phyloP scores from a whole-genome alignment of 2,113 vertebrate genomes.

The Rostratula benghalensis region DNA sequence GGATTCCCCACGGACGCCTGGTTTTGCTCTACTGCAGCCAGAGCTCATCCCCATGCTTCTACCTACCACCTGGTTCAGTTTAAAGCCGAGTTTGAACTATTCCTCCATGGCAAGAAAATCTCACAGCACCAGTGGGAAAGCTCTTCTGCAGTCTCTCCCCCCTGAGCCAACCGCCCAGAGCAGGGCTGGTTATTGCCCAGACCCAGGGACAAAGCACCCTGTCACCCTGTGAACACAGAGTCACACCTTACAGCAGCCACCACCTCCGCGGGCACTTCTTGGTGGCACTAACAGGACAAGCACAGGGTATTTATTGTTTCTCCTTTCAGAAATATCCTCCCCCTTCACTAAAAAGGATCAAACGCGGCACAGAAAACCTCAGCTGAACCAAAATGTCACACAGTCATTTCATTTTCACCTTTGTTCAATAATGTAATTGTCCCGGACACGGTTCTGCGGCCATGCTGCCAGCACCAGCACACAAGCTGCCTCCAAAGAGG shows the following conservation, averaged over 20 bases:
- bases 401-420: not conserved
- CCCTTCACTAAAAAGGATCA: not conserved
- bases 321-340: not conserved
- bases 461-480: not conserved
- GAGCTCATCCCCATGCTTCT: not conserved
- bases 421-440: constrained; percentile 43
- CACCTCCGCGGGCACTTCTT: not conserved
- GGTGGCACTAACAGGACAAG: not conserved
- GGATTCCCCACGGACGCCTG: accelerated
- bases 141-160: not conserved
- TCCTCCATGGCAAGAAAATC: not conserved
- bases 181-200: not conserved
- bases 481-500: constrained; percentile 26
- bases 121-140: accelerated
- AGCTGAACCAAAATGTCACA: not conserved
- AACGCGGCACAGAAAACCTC: not conserved
- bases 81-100: not conserved
- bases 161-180: not conserved
- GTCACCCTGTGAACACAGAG: not conserved
- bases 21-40: not conserved
- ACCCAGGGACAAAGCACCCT: not conserved
- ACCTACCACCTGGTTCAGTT: accelerated
- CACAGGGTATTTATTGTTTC: not conserved
- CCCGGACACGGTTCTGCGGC: not conserved
- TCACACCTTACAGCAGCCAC: not conserved